Conservation (phyloP, 2,113 vertebrate genomes). For the Alligator mississippiensis region DNA sequence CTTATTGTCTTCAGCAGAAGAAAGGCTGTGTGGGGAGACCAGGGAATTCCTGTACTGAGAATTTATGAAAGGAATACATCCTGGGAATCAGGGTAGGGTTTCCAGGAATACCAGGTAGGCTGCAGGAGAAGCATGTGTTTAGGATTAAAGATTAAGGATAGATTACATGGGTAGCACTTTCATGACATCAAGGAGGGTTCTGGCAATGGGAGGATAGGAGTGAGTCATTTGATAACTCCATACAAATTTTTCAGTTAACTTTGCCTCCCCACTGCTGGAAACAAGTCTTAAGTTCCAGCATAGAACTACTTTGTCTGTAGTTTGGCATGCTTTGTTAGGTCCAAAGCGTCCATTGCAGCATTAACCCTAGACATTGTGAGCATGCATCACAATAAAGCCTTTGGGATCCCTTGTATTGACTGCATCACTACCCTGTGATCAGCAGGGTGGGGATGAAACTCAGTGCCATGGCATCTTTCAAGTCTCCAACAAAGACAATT, state of each 20-base stretch:
- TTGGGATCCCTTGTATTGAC: not conserved
- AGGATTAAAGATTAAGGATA: not conserved
- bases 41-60: not conserved
- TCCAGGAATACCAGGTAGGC: not conserved
- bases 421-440: not conserved
- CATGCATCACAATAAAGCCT: not conserved
- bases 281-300: not conserved
- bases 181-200: not conserved
- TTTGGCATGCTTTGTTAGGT: not conserved
- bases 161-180: not conserved
- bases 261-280: not conserved
- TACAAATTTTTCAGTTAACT: not conserved
- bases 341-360: not conserved
- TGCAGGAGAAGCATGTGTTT: not conserved
- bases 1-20: not conserved
- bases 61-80: not conserved
- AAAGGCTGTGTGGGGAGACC: not conserved
- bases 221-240: not conserved
- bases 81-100: not conserved
- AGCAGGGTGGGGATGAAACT: not conserved
- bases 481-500: not conserved
- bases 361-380: not conserved
- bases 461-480: slow-evolving; percentile 6
- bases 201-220: not conserved
- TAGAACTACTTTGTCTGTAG: not conserved